These are phyloP conservation scores for Drosophila varians DNA, from an alignment of 1,140 invertebrate genomes.

Conservation along the genomic window DNA sequence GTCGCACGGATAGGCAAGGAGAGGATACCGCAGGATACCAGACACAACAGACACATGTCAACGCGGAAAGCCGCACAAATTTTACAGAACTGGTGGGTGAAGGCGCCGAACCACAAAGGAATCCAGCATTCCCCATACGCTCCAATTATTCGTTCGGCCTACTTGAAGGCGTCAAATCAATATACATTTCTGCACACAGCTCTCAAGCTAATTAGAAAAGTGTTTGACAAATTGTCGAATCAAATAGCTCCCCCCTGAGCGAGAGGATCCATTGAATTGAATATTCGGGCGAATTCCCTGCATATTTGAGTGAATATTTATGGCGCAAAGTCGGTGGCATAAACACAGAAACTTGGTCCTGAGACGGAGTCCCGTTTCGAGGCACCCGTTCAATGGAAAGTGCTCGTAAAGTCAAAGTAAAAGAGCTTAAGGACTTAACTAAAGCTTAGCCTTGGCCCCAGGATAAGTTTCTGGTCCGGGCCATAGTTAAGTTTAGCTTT, in stretches of 20 bases:
- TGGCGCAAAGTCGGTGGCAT: constrained; percentile 22
- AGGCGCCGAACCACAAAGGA: constrained; percentile 2
- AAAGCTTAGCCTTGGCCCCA: constrained; percentile 24
- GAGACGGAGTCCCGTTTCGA: not conserved
- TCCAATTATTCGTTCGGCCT: constrained; percentile 41
- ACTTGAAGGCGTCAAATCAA: constrained; percentile 56
- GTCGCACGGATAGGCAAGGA: not conserved
- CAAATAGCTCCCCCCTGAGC: not conserved
- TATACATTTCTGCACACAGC: constrained; percentile 43
- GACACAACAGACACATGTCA: constrained; percentile 71
- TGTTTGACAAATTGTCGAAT: constrained; percentile 24
- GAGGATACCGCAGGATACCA: not conserved
- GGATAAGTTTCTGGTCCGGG: constrained; percentile 13
- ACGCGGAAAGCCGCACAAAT: constrained; percentile 59
- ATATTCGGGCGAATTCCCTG: constrained; percentile 25
- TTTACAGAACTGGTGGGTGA: constrained; percentile 55
- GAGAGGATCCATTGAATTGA: constrained; percentile 31
- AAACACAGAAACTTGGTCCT: constrained; percentile 49
- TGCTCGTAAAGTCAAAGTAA: constrained; percentile 64
- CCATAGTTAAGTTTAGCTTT: constrained; percentile 19
- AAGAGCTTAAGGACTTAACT: constrained; percentile 65
- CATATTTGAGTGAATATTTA: constrained; percentile 52
- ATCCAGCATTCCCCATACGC: constrained; percentile 14
- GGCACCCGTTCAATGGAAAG: constrained; percentile 43
- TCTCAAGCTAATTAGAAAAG: constrained; percentile 67